Percentiles rank a stretch among this genome's conserved stretches.
These are phyloP conservation scores for Antennarius striatus DNA, from an alignment of 2,113 vertebrate genomes.

Conservation along the genomic window DNA sequence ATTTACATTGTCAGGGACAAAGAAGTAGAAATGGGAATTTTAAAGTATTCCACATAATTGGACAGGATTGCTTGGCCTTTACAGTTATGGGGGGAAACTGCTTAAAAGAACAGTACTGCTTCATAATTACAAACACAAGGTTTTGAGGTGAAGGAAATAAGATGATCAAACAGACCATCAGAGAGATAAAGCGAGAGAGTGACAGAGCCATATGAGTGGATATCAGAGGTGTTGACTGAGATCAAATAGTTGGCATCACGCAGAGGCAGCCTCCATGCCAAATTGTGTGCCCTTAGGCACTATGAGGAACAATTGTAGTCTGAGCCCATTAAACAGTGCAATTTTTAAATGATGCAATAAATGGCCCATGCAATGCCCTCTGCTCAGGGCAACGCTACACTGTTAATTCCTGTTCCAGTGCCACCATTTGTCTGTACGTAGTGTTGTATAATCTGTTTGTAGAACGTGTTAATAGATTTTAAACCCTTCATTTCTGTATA, in stretches of 20 bases:
- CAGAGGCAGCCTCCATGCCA: constrained; percentile 27
- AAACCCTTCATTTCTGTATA: background rate
- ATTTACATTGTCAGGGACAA: too few relatives aligned
- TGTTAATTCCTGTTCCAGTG: constrained; percentile 1
- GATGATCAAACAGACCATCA: constrained; percentile 34
- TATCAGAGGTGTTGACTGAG: constrained; percentile 29
- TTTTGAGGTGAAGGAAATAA: background rate
- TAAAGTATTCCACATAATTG: too few relatives aligned
- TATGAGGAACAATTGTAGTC: constrained; percentile 34
- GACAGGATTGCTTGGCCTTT: too few relatives aligned
- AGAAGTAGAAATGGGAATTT: too few relatives aligned
- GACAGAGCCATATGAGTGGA: constrained; percentile 15
- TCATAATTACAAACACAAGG: too few relatives aligned
- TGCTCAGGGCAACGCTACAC: background rate
- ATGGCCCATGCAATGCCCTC: constrained; percentile 21
- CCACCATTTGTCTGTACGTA: background rate
- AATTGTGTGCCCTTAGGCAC: constrained; percentile 47
- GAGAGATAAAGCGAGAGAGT: background rate
- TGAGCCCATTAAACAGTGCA: constrained; percentile 41
- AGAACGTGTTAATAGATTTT: background rate
- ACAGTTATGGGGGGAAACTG: too few relatives aligned
- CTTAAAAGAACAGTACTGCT: too few relatives aligned
- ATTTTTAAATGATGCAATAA: constrained; percentile 48
- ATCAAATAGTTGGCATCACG: constrained; percentile 14
- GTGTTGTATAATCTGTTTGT: background rate